Percentiles rank a stretch among this genome's conserved stretches.
Evolutionary conservation across 2,888 invertebrate species (phyloP).

Genomic region (Venusia cambrica): DNA sequence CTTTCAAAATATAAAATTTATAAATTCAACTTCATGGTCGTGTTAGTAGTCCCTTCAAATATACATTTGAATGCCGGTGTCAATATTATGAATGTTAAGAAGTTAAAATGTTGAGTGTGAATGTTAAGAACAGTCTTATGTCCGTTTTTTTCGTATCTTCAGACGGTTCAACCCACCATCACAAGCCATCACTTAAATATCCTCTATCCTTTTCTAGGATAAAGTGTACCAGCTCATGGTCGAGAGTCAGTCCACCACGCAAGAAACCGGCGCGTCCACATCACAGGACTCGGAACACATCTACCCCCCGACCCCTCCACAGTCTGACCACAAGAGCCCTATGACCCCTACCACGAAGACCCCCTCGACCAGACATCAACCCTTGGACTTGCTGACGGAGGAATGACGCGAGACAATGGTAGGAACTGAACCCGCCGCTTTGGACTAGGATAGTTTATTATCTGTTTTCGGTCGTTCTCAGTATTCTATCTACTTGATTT

Average conservation of each 20-base stretch:
- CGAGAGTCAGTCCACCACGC: conserved; percentile 46
- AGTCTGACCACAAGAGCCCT: conserved; percentile 73
- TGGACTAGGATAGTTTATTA: conserved; percentile 20
- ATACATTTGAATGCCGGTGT: no score
- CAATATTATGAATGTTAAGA: no score
- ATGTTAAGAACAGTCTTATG: no score
- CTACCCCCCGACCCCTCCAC: conserved; percentile 71
- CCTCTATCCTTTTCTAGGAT: conserved; percentile 60
- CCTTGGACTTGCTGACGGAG: conserved; percentile 33
- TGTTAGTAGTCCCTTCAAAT: no score
- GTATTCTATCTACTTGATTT: conserved; percentile 4
- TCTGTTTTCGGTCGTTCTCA: conserved; percentile 6
- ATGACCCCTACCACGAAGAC: conserved; percentile 58
- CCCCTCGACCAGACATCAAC: conserved; percentile 49
- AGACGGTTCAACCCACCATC: no score
- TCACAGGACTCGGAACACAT: conserved; percentile 48
- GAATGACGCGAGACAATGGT: conserved; percentile 28
- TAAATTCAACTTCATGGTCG: no score
- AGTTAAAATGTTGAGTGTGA: no score
- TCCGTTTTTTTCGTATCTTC: no score
- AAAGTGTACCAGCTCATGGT: conserved; percentile 56
- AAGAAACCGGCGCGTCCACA: conserved; percentile 39
- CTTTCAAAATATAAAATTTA: no score
- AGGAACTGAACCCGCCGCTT: conserved; percentile 15
- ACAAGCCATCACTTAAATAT: no score